Percentiles rank a stretch among this genome's conserved stretches.
Evolutionary conservation across 2,888 invertebrate species (phyloP).

Genomic region (Heliconius ethilla): DNA sequence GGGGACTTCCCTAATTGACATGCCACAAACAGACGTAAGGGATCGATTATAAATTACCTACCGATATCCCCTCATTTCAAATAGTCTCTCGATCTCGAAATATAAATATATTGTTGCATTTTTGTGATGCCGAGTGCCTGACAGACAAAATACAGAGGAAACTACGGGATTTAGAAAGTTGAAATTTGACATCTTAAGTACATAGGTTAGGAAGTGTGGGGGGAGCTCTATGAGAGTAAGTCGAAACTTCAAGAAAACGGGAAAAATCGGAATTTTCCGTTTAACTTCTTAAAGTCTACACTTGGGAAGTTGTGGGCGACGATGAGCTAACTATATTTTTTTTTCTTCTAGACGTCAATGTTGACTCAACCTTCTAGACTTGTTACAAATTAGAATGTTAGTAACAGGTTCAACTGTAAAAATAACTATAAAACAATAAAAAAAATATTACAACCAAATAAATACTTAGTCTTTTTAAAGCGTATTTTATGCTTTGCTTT

Average conservation of each 20-base stretch:
- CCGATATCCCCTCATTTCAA: conserved; percentile 22
- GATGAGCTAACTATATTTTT: background rate
- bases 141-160: no score
- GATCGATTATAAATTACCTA: conserved; percentile 41
- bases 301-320: no score
- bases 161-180: no score
- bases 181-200: no score
- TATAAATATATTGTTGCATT: background rate
- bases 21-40: conserved; percentile 46
- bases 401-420: background rate
- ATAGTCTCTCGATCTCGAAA: conserved; percentile 13
- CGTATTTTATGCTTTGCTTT: conserved; percentile 3
- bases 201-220: no score
- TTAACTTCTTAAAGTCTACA: no score
- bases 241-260: no score
- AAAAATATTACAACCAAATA: background rate
- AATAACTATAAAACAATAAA: background rate
- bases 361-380: no score
- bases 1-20: conserved; percentile 41
- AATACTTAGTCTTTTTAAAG: background rate
- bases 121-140: no score
- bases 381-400: no score
- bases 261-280: no score
- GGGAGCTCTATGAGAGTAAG: no score
- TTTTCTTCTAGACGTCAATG: background rate